phyloP scores from a whole-genome alignment of 2,113 vertebrate species.

The Stegostoma tigrinum region DNA sequence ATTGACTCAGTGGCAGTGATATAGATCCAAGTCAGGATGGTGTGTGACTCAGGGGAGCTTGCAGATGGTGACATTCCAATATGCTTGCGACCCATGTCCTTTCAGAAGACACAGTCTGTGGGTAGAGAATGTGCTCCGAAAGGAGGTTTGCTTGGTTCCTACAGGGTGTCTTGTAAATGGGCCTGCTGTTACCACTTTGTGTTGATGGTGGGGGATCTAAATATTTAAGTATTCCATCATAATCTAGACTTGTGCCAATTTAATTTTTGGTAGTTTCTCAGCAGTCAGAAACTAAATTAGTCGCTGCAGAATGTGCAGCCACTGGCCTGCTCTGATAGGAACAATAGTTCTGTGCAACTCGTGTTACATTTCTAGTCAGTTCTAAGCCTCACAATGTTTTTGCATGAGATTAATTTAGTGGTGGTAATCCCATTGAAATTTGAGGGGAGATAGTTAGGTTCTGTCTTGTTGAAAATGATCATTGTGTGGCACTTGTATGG shows the following conservation, averaged over 20 bases:
- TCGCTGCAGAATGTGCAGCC: neutral
- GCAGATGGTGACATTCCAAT: neutral
- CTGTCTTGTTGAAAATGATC: neutral
- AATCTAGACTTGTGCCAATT: neutral
- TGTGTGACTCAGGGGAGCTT: neutral
- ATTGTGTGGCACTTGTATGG: neutral
- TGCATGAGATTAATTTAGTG: neutral
- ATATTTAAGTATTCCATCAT: neutral
- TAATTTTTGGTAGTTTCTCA: no score
- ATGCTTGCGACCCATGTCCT: no score
- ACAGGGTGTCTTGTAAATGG: no score
- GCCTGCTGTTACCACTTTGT: neutral
- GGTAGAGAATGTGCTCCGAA: neutral
- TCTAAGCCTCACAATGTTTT: neutral
- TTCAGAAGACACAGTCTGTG: neutral
- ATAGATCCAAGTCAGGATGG: neutral
- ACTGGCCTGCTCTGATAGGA: neutral
- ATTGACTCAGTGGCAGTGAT: neutral
- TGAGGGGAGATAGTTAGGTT: neutral
- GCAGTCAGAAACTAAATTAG: neutral
- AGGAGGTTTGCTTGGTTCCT: neutral
- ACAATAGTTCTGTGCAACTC: neutral
- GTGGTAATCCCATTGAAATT: neutral
- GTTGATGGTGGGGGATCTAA: neutral
- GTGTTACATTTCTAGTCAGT: neutral